These are phyloP conservation scores for Rattus rattus DNA, from an alignment of 2,113 vertebrate species.

Conservation along the genomic window DNA sequence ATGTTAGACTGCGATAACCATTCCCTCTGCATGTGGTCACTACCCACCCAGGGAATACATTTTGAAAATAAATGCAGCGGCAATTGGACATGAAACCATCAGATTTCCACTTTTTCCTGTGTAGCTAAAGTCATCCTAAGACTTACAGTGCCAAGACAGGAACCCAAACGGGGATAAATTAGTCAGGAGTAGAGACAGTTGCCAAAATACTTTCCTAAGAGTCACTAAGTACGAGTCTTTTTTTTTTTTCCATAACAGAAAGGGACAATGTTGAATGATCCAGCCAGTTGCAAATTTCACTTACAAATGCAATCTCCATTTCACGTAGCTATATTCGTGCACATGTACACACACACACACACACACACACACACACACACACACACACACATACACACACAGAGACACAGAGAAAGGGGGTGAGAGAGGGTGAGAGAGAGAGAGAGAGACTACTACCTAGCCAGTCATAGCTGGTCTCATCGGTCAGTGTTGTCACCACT, in stretches of 20 bases:
- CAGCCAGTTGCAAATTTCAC: neutral
- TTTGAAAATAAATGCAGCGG: neutral
- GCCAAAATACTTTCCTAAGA: slow-evolving; percentile 5
- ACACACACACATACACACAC: too few relatives aligned
- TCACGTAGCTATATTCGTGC: neutral
- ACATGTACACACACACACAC: too few relatives aligned
- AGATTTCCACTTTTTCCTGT: slow-evolving; percentile 33
- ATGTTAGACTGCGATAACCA: neutral
- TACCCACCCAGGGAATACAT: neutral
- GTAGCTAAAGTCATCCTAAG: slow-evolving; percentile 1
- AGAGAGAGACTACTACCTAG: neutral
- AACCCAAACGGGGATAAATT: slow-evolving; percentile 1
- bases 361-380: neutral
- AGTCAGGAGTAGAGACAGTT: slow-evolving; percentile 11
- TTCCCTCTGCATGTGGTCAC: neutral
- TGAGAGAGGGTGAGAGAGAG: neutral
- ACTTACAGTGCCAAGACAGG: slow-evolving; percentile 8
- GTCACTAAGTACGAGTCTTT: neutral
- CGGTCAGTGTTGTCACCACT: neutral
- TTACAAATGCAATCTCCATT: neutral
- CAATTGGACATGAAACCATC: neutral
- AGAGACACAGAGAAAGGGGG: neutral
- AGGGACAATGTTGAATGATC: neutral
- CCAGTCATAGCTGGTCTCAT: neutral
- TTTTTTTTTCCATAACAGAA: slow-evolving; percentile 21